Conservation (phyloP, 2,797 vertebrate species). For the Macroramphosus scolopax region DNA sequence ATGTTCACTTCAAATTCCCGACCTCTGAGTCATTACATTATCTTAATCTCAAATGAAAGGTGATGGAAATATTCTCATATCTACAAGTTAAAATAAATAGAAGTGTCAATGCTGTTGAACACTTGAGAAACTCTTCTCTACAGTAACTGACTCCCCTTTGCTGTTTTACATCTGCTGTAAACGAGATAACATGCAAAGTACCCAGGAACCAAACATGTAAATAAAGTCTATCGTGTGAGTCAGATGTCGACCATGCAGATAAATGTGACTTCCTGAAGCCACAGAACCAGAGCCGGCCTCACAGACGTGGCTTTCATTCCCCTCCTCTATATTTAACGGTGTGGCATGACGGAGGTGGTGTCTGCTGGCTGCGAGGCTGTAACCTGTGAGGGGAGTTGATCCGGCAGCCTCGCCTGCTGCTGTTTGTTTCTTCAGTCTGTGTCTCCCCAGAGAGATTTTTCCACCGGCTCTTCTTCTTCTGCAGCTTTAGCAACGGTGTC, state of each 20-base stretch:
- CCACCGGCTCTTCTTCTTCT: not conserved
- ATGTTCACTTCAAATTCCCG: no score
- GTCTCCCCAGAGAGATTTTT: constrained; percentile 13
- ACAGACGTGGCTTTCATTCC: constrained; percentile 4
- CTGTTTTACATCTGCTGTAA: not conserved
- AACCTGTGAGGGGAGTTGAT: constrained; percentile 22
- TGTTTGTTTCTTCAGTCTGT: constrained; percentile 4
- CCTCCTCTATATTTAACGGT: constrained; percentile 10
- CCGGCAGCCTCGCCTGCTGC: constrained; percentile 1
- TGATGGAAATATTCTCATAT: no score
- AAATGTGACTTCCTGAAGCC: constrained; percentile 4
- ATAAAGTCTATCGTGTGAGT: constrained; percentile 4
- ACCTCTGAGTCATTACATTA: no score
- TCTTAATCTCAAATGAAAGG: no score
- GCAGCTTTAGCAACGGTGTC: constrained; percentile 34
- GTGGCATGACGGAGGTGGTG: not conserved
- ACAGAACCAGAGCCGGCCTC: constrained; percentile 1
- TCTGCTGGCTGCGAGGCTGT: constrained; percentile 3
- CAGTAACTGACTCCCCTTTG: no score
- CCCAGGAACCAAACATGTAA: not conserved
- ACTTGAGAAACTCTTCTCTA: no score
- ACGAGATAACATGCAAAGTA: constrained; percentile 3
- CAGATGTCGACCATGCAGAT: constrained; percentile 1
- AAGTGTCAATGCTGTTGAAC: no score
- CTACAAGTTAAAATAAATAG: no score